Conservation (phyloP, 1,140 invertebrate species). For the Armadillidium nasatum region DNA sequence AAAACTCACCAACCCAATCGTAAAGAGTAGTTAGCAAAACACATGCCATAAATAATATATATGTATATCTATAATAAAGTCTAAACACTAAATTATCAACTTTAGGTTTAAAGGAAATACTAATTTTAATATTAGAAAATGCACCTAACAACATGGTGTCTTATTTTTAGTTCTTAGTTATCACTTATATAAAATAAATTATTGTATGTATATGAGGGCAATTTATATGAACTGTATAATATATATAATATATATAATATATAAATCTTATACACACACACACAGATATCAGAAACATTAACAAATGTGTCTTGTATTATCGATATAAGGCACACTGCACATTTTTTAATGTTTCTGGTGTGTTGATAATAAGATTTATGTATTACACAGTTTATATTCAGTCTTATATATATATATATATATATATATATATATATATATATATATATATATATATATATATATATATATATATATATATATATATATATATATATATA, state of each 20-base stretch:
- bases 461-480: slow-evolving; percentile 14
- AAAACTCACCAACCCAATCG: slow-evolving; percentile 37
- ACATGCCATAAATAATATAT: slow-evolving; percentile 53
- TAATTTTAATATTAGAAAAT: slow-evolving; percentile 31
- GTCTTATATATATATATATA: background rate
- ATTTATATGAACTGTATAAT: too few species aligned
- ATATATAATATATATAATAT: too few species aligned
- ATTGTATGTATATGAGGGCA: too few species aligned
- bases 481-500: slow-evolving; percentile 5
- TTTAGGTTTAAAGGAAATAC: slow-evolving; percentile 45
- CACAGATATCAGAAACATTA: too few species aligned
- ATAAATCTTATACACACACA: too few species aligned
- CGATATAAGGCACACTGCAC: too few species aligned
- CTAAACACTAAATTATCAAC: slow-evolving; percentile 56
- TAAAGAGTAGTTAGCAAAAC: slow-evolving; percentile 49
- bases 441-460: slow-evolving; percentile 10
- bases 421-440: background rate
- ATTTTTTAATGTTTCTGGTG: too few species aligned
- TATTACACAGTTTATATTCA: too few species aligned
- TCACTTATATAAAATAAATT: too few species aligned
- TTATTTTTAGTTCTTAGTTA: background rate
- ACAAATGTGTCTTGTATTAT: too few species aligned
- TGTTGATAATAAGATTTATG: too few species aligned
- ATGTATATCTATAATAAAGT: slow-evolving; percentile 56
- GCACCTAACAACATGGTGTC: slow-evolving; percentile 24